These are phyloP conservation scores for Ichneumon xanthorius DNA, from an alignment of 2,888 invertebrate genomes.

Conservation along the genomic window DNA sequence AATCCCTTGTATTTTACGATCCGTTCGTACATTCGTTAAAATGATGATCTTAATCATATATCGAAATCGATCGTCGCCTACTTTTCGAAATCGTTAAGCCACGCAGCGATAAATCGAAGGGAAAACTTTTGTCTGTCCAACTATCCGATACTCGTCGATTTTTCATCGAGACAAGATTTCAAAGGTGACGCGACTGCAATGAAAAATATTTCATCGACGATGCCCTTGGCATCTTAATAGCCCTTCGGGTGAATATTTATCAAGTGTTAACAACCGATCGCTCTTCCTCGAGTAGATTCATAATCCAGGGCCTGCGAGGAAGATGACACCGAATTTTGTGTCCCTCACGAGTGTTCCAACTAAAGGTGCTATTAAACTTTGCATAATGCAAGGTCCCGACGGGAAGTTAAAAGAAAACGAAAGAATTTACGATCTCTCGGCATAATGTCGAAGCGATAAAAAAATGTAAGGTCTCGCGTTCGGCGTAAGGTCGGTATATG, in stretches of 20 bases:
- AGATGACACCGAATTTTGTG: conserved; percentile 21
- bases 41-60: not conserved
- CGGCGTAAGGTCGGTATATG: conserved; percentile 40
- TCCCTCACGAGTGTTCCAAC: not conserved
- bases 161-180: not conserved
- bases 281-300: conserved; percentile 26
- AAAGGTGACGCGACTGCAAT: not conserved
- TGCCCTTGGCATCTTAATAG: conserved; percentile 20
- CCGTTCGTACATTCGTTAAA: not conserved
- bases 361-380: conserved; percentile 54
- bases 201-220: conserved; percentile 5
- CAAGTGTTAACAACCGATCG: conserved; percentile 43
- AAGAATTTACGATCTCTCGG: conserved; percentile 59
- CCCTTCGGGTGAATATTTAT: conserved; percentile 26
- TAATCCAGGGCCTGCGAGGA: conserved; percentile 32
- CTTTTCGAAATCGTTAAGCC: not conserved
- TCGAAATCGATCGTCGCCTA: not conserved
- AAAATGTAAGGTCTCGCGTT: conserved; percentile 47
- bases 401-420: conserved; percentile 2
- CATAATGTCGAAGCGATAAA: conserved; percentile 60
- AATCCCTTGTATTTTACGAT: conserved; percentile 1
- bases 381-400: conserved; percentile 58
- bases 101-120: not conserved
- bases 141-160: not conserved
- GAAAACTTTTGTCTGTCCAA: not conserved